Evolutionary conservation across 2,888 invertebrate genomes (phyloP).

Genomic region (Tupiocoris notatus): DNA sequence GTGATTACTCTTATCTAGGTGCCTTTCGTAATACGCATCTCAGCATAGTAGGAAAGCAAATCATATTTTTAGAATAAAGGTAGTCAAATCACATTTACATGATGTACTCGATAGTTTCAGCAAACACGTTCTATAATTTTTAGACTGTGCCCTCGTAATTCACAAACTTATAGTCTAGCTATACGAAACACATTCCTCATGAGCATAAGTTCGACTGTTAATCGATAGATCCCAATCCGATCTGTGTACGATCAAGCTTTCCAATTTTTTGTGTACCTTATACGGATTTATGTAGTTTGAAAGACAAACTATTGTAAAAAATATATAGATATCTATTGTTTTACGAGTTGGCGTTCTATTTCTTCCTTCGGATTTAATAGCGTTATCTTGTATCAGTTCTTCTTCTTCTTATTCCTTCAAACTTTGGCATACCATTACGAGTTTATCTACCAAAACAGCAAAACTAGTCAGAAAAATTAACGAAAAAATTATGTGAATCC

Average conservation of each 20-base stretch:
- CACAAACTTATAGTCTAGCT: background rate
- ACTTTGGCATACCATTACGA: no score
- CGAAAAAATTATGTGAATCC: no score
- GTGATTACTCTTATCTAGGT: background rate
- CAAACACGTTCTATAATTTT: background rate
- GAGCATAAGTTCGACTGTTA: background rate
- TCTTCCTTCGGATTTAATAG: background rate
- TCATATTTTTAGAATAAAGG: background rate
- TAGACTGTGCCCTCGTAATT: no score
- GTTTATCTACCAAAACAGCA: no score
- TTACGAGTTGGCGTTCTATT: background rate
- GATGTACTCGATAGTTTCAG: background rate
- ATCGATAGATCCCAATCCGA: background rate
- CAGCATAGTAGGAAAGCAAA: background rate
- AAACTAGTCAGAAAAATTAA: no score
- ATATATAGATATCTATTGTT: background rate
- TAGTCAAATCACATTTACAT: background rate
- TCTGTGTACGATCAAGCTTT: background rate
- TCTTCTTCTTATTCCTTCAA: no score
- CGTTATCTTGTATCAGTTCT: no score
- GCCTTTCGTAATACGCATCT: slow-evolving; percentile 2
- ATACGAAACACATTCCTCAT: background rate
- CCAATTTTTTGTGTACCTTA: background rate
- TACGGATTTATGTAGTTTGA: background rate
- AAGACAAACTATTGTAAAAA: background rate